A percentile compares a stretch with the other conserved stretches of the same genome.
phyloP scores from a whole-genome alignment of 2,113 vertebrate genomes.

The Xerus inauris region DNA sequence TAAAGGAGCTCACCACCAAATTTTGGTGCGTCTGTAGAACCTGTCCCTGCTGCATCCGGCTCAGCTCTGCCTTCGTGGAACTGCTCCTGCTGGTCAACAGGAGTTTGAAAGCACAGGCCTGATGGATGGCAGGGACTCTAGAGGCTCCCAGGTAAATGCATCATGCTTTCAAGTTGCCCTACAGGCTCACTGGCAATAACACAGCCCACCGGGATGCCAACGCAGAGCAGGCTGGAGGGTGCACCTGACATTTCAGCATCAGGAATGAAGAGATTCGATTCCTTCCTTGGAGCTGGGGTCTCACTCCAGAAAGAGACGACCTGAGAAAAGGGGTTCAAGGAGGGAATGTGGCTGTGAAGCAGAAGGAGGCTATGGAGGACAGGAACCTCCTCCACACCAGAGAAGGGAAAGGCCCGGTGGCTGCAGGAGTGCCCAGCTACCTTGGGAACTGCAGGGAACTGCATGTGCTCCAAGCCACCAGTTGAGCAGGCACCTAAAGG shows the following conservation, averaged over 20 bases:
- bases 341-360: rapidly evolving
- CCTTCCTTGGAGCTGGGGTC: background rate
- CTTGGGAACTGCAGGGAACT: rapidly evolving
- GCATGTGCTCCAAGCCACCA: background rate
- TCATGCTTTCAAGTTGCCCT: rapidly evolving
- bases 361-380: background rate
- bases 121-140: background rate
- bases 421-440: background rate
- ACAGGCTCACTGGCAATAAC: rapidly evolving
- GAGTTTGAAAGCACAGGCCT: no score
- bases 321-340: no score
- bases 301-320: background rate
- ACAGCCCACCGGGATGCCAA: rapidly evolving
- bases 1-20: rapidly evolving
- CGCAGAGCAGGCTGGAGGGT: no score
- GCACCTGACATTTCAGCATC: rapidly evolving
- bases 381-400: background rate
- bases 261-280: background rate
- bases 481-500: background rate
- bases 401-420: background rate
- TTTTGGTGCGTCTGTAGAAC: background rate
- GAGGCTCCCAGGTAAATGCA: rapidly evolving
- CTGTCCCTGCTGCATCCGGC: rapidly evolving
- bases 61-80: background rate
- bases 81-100: no score